Evolutionary conservation across 2,888 invertebrate species (phyloP), one percentile per base, ranked within the genome.

Genomic region (Cremastinae sp.): DNA sequence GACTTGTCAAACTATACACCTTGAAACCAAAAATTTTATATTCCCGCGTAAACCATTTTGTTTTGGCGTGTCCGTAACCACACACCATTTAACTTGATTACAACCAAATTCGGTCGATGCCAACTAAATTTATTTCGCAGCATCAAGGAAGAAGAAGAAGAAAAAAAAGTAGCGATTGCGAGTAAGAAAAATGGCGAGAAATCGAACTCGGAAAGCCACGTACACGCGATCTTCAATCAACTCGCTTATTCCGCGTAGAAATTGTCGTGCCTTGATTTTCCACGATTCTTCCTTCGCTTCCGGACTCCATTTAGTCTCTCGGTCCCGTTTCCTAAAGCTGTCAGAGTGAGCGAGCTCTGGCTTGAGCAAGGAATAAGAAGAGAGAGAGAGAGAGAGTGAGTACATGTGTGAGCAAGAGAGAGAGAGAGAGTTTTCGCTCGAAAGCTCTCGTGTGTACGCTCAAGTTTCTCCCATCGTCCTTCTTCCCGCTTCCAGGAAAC

Each of bases 401-500:
- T 3, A 28, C n/a, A n/a, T n/a, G n/a, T n/a, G n/a, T n/a, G n/a
- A n/a, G n/a, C n/a, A n/a, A n/a, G n/a, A 43, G 45, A 34, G 47
- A 49, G 38, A 18, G 20, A 14, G 20, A 22, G 18, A 18, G 62
- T 18, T 61, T 59, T 69, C 36, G 14, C 43, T 16, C 4, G 12
- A 58, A 51, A 41, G 56, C 51, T 56, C 22, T 28, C 38, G 69
- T 59, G 61, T 70, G 12, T 70, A 45, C 14, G 53, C 61, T 54
- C 61, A 62, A 61, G 70, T 62, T 70, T 36, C 59, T 54, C 28
- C 28, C 53, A 53, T 61, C 61, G 53, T 70, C 12, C 58, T 70
- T 61, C 41, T 62, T 51, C 43, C 70, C 61, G 45, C 28, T 16
- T 7, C 43, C 45, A n/a, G 53, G 72, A 76, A 76, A 76, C 56